Base-by-base conservation (phyloP, 2,888 invertebrate genomes). In the Ichneumon xanthorius region DNA sequence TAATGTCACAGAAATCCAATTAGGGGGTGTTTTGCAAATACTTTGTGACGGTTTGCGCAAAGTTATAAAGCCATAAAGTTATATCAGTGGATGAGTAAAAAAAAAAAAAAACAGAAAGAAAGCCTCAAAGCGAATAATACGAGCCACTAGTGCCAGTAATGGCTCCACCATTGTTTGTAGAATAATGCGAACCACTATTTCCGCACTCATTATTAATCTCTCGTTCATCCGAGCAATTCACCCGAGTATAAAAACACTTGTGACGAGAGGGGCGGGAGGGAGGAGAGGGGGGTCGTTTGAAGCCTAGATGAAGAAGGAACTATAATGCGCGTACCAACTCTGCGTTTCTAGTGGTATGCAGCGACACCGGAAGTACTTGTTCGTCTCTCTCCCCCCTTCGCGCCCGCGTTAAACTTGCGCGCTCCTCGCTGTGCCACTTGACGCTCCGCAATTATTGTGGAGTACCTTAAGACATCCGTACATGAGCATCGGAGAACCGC, bases 361-460 rank as follows among this genome's bases (percentile, higher is more conserved):
- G 19, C 63, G 75, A 63, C 75, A 65, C 45, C 65, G 65, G 22
- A 76, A 76, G 14, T 65, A 65, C 65, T 50, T 65, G 50, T 61
- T 30, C 75, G 75, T 40, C 50, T 11, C 33, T n/a, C 30, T 9
- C 33, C 14, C 14, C 16, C 14, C 7, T 14, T 30, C 30, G 33
- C 2, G 33, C 7, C 14, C n/a, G 30, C 33, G 63, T 16, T 63
- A 63, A 63, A 63, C 30, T 16, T 63, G 2, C 63, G 2, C 58
- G 22, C 58, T 63, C 61, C 33, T 48, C 37, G 71, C 71, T 26
- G 53, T n/a, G 72, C 76, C 84, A 85, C 73, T 84, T 73, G 77
- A 73, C 61, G 77, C 61, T 40, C 72, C 40, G 61, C 68, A 78
- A 85, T 85, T 81, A 85, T 81, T 40, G 73, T 78, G 40, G 81